Conservation (phyloP, 2,113 vertebrate genomes). For the Naja naja region DNA sequence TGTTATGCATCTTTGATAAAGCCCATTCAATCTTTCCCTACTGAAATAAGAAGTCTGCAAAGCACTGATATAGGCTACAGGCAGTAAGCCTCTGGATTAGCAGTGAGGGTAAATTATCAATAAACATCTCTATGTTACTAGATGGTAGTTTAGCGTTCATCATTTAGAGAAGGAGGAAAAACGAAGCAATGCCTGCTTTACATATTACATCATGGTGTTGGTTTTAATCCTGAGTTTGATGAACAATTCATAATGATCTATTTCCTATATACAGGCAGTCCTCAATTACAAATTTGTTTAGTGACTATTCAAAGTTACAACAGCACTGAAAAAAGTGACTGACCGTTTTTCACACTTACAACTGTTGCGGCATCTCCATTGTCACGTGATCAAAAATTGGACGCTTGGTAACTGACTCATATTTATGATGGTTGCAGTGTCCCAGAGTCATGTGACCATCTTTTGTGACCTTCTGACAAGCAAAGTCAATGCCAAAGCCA, state of each 20-base stretch:
- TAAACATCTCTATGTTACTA: not conserved
- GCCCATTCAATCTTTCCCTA: not conserved
- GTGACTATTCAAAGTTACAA: not conserved
- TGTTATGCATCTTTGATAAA: not conserved
- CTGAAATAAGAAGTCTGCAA: not conserved
- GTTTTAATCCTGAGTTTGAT: not conserved
- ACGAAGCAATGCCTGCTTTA: not conserved
- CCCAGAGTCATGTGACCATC: not conserved
- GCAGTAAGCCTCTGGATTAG: too few relatives aligned
- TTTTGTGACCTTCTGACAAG: not conserved
- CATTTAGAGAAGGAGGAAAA: not conserved
- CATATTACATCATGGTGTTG: not conserved
- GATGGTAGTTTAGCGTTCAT: not conserved
- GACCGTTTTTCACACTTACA: not conserved
- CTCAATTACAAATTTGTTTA: not conserved
- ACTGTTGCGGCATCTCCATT: not conserved
- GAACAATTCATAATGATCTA: not conserved
- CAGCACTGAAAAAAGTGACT: not conserved
- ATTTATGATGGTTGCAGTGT: not conserved
- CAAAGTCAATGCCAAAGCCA: not conserved
- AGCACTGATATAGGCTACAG: not conserved
- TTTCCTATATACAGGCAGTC: not conserved
- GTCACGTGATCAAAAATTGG: not conserved
- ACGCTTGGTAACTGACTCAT: not conserved
- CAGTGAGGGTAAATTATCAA: not conserved